Percentiles rank a stretch among this genome's conserved stretches.
These are phyloP conservation scores for Eupristina koningsbergeri DNA, from an alignment of 1,140 invertebrate species.

Conservation along the genomic window DNA sequence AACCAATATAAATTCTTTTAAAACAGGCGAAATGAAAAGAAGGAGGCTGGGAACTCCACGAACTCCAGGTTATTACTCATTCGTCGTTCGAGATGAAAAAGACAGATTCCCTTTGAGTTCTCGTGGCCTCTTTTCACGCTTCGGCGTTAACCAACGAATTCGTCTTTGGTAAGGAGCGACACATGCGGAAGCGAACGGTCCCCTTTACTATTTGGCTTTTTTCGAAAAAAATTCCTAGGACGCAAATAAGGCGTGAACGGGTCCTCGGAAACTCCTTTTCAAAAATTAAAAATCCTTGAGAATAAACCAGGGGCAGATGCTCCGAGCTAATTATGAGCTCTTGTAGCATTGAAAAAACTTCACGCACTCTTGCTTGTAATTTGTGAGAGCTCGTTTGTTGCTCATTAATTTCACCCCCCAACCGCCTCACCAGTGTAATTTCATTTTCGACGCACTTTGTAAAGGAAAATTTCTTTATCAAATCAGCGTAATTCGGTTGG, in stretches of 20 bases:
- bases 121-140: conserved; percentile 24
- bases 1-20: background rate
- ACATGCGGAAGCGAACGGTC: background rate
- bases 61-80: conserved; percentile 21
- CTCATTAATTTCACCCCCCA: background rate
- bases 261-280: too few relatives aligned
- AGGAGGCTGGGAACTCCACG: background rate
- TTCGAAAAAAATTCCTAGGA: background rate
- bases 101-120: background rate
- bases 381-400: background rate
- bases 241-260: conserved; percentile 16
- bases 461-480: background rate
- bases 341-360: background rate
- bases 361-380: background rate
- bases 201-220: conserved; percentile 9
- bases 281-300: background rate
- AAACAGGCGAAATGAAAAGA: background rate
- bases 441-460: too few relatives aligned
- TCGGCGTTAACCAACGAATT: conserved; percentile 34
- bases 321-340: background rate
- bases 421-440: background rate
- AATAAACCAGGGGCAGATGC: background rate
- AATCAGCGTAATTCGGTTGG: background rate
- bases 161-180: conserved; percentile 39
- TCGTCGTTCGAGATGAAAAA: conserved; percentile 3